A percentile compares a stretch with the other conserved stretches of the same genome.
Evolutionary conservation across 1,140 invertebrate genomes (phyloP).

Genomic region (Papilio xuthus): DNA sequence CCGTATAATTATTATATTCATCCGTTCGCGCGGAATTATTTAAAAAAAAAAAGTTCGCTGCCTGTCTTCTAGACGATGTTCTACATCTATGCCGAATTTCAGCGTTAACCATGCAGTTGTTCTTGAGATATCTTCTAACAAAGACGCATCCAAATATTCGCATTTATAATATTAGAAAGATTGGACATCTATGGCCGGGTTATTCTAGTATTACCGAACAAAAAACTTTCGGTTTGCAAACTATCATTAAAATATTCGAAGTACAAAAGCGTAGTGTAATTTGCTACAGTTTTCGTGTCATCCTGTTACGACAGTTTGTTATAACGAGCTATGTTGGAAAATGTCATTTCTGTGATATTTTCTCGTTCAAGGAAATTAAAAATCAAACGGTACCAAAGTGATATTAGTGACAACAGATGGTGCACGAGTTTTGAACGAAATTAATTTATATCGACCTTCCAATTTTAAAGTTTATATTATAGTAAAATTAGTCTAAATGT

Average conservation of each 20-base stretch:
- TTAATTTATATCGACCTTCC: background rate
- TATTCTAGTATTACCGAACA: background rate
- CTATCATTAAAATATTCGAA: background rate
- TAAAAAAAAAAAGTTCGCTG: too few relatives aligned
- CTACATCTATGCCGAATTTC: too few relatives aligned
- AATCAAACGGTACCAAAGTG: background rate
- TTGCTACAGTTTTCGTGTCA: background rate
- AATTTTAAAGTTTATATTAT: too few relatives aligned
- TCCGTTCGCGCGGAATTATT: too few relatives aligned
- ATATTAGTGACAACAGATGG: background rate
- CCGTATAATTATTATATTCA: too few relatives aligned
- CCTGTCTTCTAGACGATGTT: too few relatives aligned
- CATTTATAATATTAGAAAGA: too few relatives aligned
- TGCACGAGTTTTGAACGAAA: background rate
- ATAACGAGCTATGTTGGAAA: slow-evolving; percentile 1
- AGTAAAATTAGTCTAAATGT: background rate
- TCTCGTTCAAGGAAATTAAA: background rate
- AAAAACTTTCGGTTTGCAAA: background rate
- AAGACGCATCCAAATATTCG: too few relatives aligned
- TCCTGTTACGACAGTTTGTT: background rate
- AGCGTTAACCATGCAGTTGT: too few relatives aligned
- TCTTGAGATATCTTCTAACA: too few relatives aligned
- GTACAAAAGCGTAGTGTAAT: background rate
- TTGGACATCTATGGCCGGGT: too few relatives aligned
- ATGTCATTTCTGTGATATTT: background rate